Percentiles rank a stretch among this genome's conserved stretches.
phyloP scores from a whole-genome alignment of 2,113 vertebrate genomes.

The Meleagris gallopavo region DNA sequence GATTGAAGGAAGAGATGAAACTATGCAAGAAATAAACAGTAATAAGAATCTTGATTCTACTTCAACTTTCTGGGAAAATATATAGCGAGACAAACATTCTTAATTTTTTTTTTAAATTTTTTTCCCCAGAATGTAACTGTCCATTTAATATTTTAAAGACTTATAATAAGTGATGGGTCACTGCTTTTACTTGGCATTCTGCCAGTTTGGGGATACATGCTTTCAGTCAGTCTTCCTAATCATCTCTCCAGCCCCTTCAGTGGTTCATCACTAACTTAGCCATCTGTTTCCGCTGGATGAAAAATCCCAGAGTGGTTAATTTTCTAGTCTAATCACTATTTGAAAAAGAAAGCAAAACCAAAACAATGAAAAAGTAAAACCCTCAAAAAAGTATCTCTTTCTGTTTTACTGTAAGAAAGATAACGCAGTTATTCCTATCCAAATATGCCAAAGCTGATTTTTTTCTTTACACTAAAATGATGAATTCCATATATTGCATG shows the following conservation, averaged over 20 bases:
- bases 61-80: not conserved
- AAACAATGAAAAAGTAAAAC: not conserved
- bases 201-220: not conserved
- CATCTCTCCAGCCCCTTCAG: constrained; percentile 31
- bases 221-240: constrained; percentile 46
- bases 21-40: not conserved
- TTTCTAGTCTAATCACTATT: constrained; percentile 51
- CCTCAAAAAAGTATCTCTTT: not conserved
- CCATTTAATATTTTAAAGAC: constrained; percentile 48
- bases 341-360: not conserved
- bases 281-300: constrained; percentile 51
- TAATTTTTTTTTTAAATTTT: not conserved
- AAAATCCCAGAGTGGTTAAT: constrained; percentile 36
- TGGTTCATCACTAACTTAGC: constrained; percentile 43
- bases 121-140: not conserved
- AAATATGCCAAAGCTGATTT: not conserved
- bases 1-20: not conserved
- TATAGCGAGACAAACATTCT: no score
- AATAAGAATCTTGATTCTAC: not conserved
- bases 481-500: rapidly evolving
- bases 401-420: not conserved
- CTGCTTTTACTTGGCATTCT: constrained; percentile 41
- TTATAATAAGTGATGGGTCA: not conserved
- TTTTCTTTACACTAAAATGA: not conserved
- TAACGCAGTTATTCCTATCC: not conserved